Evolutionary conservation across 1,140 invertebrate genomes (phyloP).

Genomic region (Ostrea denselamellosa): DNA sequence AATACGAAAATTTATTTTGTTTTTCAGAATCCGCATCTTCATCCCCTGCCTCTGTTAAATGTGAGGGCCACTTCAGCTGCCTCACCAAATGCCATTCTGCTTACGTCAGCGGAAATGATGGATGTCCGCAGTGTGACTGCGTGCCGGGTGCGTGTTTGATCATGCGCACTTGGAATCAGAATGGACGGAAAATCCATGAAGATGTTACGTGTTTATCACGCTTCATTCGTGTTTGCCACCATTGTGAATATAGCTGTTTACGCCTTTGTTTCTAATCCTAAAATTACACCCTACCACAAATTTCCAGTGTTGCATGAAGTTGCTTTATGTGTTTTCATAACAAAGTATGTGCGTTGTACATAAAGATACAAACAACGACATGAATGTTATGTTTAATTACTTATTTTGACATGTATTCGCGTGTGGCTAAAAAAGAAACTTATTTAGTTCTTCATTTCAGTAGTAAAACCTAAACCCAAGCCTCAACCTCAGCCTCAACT

Average conservation of each 20-base stretch:
- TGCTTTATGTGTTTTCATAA: slow-evolving; percentile 11
- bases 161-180: slow-evolving; percentile 31
- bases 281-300: not conserved
- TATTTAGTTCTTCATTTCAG: not conserved
- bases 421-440: not conserved
- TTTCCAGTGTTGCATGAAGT: not conserved
- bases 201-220: slow-evolving; percentile 36
- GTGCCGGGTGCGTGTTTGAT: slow-evolving; percentile 52
- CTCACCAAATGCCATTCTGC: slow-evolving; percentile 37
- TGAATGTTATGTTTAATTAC: too few species aligned
- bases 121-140: slow-evolving; percentile 55
- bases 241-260: too few species aligned
- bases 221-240: not conserved
- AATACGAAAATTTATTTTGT: too few species aligned
- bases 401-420: too few species aligned
- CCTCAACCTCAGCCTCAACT: not conserved
- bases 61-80: slow-evolving; percentile 47
- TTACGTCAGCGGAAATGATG: slow-evolving; percentile 48
- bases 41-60: not conserved
- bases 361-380: not conserved
- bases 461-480: not conserved
- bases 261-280: not conserved
- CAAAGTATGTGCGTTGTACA: not conserved
- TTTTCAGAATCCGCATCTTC: not conserved
- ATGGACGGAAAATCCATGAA: not conserved